Evolutionary conservation across 1,140 invertebrate genomes (phyloP), one percentile per base, ranked within the genome.

Genomic region (Meloidogyne exigua): DNA sequence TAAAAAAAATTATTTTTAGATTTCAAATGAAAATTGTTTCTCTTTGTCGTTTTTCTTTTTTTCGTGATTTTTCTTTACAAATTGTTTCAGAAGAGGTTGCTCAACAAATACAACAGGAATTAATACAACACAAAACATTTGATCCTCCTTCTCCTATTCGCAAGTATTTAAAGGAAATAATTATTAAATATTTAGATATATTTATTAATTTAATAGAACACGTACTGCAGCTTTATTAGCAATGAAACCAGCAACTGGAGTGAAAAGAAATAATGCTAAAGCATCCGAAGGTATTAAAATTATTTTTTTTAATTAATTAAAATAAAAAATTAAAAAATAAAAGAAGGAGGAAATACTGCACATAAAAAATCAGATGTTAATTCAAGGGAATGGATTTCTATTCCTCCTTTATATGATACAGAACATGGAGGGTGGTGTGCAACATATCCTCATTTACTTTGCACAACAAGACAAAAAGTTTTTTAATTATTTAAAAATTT

Each of bases 291-390:
- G 80, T 80, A 57, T 65, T n/a, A 1, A n/a, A 57, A 57, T 28
- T n/a, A 13, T 42, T 9, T 3, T 70, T 28, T 75, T 28, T 13
- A 26, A 26, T 32, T 32, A 32, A 3, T 32, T 32, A 32, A 26
- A 18, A 15, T 78, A 71, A 32, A 68, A 75, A 23, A n/a, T n/a
- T n/a, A n/a, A 28, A 18, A n/a, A 64, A 28, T 76, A 18, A 28
- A 28, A 36, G 82, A 77, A 11, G 79, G 80, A 26, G 87, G 85
- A 36, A 86, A 86, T 72, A 87, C 85, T 11, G 85, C 85, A 18
- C 85, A 87, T 66, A 87, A 87, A 74, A 87, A 87, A 75, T 83
- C 80, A 39, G 85, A 87, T 72, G 85, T 87, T n/a, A 86, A 83
- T 79, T 82, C 80, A 67, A 87, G 86, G 63, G 85, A 87, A 76